Evolutionary conservation across 2,797 vertebrate species (phyloP), one percentile per base, ranked within the genome.

Genomic region (Tangara arthus): DNA sequence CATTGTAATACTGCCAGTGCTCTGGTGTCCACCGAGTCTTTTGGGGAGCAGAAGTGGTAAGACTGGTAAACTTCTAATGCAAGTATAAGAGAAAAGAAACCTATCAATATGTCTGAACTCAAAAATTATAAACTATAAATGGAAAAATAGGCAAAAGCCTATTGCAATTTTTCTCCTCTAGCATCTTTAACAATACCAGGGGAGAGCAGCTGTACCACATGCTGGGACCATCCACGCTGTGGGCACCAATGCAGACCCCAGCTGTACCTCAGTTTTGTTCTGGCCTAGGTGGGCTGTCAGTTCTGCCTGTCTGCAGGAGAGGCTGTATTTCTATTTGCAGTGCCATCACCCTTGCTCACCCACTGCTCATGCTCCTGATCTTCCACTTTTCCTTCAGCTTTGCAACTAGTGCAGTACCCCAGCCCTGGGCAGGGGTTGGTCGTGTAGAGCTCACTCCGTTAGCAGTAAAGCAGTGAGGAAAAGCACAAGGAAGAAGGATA

Each of bases 381-480:
- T 30, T 61, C 26, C 42, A 49, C 14, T 23, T 46, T 49, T 64
- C 69, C 73, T 82, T 68, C 65, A 55, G 23, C 39, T 57, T 56
- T 46, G 26, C 16, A 34, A 15, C 21, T 44, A 6, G 8, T 0
- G 0, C 34, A 30, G 49, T 15, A 37, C 11, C n/a, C 37, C 27
- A 37, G 28, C 11, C 6, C 57, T 1, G 11, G 12, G 65, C 35
- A 56, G 49, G 22, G 16, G 2, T 18, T 77, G 37, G 34, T 37
- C 16, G 24, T 12, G 49, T 34, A 41, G 22, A 59, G 4, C 7
- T 65, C 7, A 3, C 9, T 28, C n/a, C 3, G 0, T 15, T 9
- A 44, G 19, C 52, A 82, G 27, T 26, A 59, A 34, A 7, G 9
- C 23, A 52, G 47, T 7, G n/a, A 66, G 37, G 34, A 72, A 75